These are phyloP conservation scores for Heliangelus exortis DNA, from an alignment of 2,797 vertebrate species.

Conservation along the genomic window DNA sequence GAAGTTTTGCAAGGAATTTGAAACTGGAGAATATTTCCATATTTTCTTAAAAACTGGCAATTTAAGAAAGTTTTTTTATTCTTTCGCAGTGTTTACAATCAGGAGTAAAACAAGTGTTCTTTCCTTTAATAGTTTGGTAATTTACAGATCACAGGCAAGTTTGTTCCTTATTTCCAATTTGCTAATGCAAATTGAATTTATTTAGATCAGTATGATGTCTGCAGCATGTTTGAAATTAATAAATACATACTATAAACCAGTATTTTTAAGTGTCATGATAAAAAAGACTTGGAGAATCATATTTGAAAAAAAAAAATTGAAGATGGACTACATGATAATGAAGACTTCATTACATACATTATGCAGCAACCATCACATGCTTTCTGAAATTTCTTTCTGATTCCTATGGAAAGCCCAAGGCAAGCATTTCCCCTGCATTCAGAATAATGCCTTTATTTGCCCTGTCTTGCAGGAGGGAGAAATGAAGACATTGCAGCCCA, in stretches of 20 bases:
- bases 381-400: background rate
- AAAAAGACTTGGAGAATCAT: background rate
- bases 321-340: background rate
- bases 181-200: background rate
- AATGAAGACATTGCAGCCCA: background rate
- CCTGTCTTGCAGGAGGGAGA: background rate
- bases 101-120: background rate
- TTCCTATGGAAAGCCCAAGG: background rate
- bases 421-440: background rate
- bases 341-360: background rate
- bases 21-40: background rate
- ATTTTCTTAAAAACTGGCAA: background rate
- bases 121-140: background rate
- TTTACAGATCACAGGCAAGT: background rate
- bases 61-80: background rate
- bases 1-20: background rate
- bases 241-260: background rate
- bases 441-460: background rate
- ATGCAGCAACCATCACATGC: background rate
- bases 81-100: background rate
- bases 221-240: background rate
- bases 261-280: background rate
- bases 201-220: background rate
- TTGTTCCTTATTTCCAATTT: background rate
- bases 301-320: background rate